Evolutionary conservation across 2,797 vertebrate genomes (phyloP).

Genomic region (Petrocephalus schoutedeni): DNA sequence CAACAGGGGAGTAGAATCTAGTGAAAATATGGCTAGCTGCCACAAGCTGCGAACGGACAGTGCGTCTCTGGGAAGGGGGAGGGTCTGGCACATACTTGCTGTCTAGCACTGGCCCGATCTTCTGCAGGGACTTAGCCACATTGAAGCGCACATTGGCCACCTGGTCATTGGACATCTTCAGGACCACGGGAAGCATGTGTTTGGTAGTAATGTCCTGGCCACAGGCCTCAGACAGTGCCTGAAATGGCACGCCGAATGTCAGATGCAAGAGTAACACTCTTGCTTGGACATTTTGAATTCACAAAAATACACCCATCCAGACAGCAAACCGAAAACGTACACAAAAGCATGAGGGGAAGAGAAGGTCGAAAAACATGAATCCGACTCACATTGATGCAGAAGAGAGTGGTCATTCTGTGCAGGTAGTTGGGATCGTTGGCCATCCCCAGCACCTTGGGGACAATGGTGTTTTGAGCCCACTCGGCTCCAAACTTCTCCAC

Average conservation of each 20-base stretch:
- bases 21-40: background rate
- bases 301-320: background rate
- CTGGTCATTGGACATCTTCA: constrained; percentile 88
- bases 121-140: constrained; percentile 84
- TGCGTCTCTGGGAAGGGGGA: background rate
- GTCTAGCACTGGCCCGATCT: constrained; percentile 81
- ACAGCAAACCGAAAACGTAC: background rate
- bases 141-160: constrained; percentile 91
- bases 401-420: constrained; percentile 88
- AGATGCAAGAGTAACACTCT: background rate
- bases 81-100: constrained; percentile 59
- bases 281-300: background rate
- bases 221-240: constrained; percentile 80
- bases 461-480: constrained; percentile 86
- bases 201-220: constrained; percentile 86
- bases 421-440: constrained; percentile 86
- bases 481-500: constrained; percentile 87
- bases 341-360: background rate
- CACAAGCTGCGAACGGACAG: background rate
- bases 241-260: constrained; percentile 9
- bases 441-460: constrained; percentile 86
- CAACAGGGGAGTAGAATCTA: background rate
- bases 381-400: constrained; percentile 84
- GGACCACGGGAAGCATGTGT: constrained; percentile 83
- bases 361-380: background rate